Evolutionary conservation across 1,140 invertebrate genomes (phyloP).

Genomic region (Rhysida immarginata): DNA sequence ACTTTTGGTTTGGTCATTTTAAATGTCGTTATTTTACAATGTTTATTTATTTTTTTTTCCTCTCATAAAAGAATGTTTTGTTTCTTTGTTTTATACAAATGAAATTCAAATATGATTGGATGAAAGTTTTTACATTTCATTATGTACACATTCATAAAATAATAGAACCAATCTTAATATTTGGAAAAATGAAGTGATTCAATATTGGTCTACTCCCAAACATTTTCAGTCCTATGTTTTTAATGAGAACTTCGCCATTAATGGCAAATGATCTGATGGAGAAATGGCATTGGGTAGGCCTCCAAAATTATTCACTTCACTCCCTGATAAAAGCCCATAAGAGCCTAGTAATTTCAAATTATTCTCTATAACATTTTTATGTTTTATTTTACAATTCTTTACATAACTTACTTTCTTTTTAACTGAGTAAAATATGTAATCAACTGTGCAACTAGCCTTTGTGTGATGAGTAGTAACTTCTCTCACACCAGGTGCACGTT

Average conservation of each 20-base stretch:
- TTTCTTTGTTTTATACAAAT: too few species aligned
- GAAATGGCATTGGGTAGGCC: conserved; percentile 51
- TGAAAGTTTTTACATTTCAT: too few species aligned
- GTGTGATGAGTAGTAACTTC: conserved; percentile 25
- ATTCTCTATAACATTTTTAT: conserved; percentile 17
- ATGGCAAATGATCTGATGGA: conserved; percentile 60
- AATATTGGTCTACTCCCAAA: too few species aligned
- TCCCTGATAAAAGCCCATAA: conserved; percentile 42
- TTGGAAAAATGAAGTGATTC: too few species aligned
- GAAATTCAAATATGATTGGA: too few species aligned
- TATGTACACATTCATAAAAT: too few species aligned
- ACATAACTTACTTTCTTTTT: neutral
- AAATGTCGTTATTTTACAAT: too few species aligned
- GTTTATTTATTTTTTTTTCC: too few species aligned
- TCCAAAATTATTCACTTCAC: conserved; percentile 40
- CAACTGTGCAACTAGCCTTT: conserved; percentile 22
- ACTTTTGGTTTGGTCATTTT: too few species aligned
- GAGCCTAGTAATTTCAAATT: conserved; percentile 41
- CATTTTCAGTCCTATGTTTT: too few species aligned
- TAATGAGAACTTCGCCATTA: conserved; percentile 51
- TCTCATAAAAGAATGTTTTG: too few species aligned
- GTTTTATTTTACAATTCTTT: neutral
- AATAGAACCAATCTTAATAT: too few species aligned
- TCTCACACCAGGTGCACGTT: neutral
- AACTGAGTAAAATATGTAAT: conserved; percentile 29